phyloP scores from a whole-genome alignment of 2,888 invertebrate genomes.

The Microplitis manilae region DNA sequence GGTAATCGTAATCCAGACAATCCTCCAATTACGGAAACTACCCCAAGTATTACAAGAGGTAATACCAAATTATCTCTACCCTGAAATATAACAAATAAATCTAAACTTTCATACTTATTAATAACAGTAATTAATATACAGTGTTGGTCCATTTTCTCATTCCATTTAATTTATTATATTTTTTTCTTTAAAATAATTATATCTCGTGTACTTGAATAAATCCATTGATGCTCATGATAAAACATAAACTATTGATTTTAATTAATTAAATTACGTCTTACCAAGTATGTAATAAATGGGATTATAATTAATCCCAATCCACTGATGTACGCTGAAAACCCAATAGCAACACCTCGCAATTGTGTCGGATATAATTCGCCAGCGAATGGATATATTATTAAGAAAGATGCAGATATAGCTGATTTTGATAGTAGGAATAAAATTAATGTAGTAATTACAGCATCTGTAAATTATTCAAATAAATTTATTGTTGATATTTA shows the following conservation, averaged over 20 bases:
- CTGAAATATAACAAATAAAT: constrained; percentile 71
- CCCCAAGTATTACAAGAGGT: constrained; percentile 88
- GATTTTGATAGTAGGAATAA: constrained; percentile 89
- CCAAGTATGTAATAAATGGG: constrained; percentile 92
- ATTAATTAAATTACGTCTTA: constrained; percentile 70
- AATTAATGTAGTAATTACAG: constrained; percentile 81
- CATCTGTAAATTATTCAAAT: constrained; percentile 75
- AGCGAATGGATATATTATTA: constrained; percentile 93
- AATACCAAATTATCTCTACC: constrained; percentile 88
- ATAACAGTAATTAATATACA: constrained; percentile 4
- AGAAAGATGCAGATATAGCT: constrained; percentile 90
- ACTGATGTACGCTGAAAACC: constrained; percentile 91
- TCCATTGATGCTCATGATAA: constrained; percentile 43
- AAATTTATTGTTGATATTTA: not conserved
- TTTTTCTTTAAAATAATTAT: constrained; percentile 38
- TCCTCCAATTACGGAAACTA: constrained; percentile 86
- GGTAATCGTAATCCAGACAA: constrained; percentile 85
- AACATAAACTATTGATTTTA: constrained; percentile 12
- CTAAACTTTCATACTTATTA: not conserved
- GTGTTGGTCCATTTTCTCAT: constrained; percentile 26
- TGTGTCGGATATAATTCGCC: constrained; percentile 94
- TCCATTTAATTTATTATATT: constrained; percentile 26
- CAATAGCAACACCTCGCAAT: constrained; percentile 90
- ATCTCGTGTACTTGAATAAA: constrained; percentile 52
- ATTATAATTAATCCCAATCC: constrained; percentile 91